Evolutionary conservation across 2,888 invertebrate genomes (phyloP).

Genomic region (Ectemnius cavifrons): DNA sequence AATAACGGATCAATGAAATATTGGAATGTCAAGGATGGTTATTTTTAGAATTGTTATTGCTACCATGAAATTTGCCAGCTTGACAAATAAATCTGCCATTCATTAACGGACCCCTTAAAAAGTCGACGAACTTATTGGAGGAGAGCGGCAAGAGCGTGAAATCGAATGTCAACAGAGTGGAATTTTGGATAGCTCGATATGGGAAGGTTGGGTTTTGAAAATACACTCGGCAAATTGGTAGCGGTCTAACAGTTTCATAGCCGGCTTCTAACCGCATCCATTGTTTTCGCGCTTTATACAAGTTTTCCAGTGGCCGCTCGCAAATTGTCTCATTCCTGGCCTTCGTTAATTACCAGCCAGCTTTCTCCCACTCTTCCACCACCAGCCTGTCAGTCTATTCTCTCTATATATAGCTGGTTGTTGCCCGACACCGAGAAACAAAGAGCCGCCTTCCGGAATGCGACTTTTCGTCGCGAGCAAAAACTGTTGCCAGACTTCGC

Average conservation of each 20-base stretch:
- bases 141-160: neutral
- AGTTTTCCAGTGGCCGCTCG: slow-evolving; percentile 7
- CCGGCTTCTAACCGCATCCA: neutral
- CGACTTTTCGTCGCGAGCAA: no score
- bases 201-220: neutral
- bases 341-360: slow-evolving; percentile 2
- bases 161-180: no score
- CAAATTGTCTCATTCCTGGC: neutral
- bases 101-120: no score
- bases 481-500: no score
- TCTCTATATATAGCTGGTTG: neutral
- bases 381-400: neutral
- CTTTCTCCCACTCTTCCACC: neutral
- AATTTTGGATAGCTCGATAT: no score
- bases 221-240: slow-evolving; percentile 1
- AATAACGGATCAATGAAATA: no score
- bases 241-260: neutral
- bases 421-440: neutral
- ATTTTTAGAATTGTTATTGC: no score
- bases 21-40: no score
- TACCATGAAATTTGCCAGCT: no score
- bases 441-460: no score
- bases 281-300: slow-evolving; percentile 4
- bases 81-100: neutral
- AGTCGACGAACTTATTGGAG: slow-evolving; percentile 4